Percentiles rank a stretch among this genome's conserved stretches.
These are phyloP conservation scores for Muntiacus muntjak DNA, from an alignment of 2,113 vertebrate genomes.

Conservation along the genomic window DNA sequence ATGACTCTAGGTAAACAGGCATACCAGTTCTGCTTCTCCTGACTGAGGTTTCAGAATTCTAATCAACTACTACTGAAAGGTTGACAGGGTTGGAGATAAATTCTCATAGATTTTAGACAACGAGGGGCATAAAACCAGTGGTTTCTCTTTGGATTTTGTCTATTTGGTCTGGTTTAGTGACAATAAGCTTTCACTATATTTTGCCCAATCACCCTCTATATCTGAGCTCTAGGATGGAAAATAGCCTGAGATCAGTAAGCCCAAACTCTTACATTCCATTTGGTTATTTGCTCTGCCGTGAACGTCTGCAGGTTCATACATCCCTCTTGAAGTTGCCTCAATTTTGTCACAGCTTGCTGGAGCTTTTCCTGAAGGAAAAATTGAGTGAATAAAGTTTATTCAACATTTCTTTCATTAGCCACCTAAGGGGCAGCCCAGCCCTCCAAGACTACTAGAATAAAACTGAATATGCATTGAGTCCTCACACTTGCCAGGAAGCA, in stretches of 20 bases:
- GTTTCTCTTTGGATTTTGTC: not conserved
- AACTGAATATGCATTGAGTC: not conserved
- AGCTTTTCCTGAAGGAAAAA: conserved; percentile 48
- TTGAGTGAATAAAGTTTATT: not conserved
- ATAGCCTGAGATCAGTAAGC: not conserved
- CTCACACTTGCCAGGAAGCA: not conserved
- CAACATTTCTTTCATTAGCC: not conserved
- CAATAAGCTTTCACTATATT: not conserved
- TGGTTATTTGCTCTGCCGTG: not conserved
- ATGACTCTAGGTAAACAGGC: not conserved
- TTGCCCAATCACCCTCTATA: not conserved
- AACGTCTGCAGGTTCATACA: not conserved
- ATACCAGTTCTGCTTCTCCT: not conserved
- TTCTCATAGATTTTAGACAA: not conserved
- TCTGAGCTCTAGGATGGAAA: not conserved
- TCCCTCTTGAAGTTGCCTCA: conserved; percentile 1
- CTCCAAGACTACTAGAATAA: not conserved
- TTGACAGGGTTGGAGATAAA: accelerated
- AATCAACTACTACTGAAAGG: not conserved
- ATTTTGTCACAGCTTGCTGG: not conserved
- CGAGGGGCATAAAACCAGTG: accelerated
- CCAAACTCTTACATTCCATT: conserved; percentile 48
- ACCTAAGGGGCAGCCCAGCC: not conserved
- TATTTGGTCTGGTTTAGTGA: not conserved
- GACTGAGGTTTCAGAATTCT: not conserved